phyloP scores from a whole-genome alignment of 1,140 invertebrate species.

The Zaprionus davidi region DNA sequence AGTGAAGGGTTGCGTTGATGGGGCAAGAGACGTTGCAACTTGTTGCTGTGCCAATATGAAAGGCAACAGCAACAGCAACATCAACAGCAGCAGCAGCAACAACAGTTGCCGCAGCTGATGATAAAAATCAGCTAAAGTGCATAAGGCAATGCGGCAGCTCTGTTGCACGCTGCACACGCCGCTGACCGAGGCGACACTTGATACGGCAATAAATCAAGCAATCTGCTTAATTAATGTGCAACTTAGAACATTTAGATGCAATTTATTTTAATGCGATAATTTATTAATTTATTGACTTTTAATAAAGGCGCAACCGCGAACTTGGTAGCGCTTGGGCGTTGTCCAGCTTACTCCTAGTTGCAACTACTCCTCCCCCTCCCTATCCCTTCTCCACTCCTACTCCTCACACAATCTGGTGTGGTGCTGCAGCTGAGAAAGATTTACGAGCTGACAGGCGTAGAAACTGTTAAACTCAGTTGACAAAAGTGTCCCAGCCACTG shows the following conservation, averaged over 20 bases:
- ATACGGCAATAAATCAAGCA: slow-evolving; percentile 84
- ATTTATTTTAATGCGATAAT: slow-evolving; percentile 84
- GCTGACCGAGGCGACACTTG: slow-evolving; percentile 71
- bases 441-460: slow-evolving; percentile 83
- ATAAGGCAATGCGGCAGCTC: slow-evolving; percentile 19
- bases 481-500: slow-evolving; percentile 68
- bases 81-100: slow-evolving; percentile 21
- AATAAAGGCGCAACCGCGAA: slow-evolving; percentile 55
- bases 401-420: not conserved
- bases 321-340: slow-evolving; percentile 38
- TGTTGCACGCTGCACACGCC: slow-evolving; percentile 6
- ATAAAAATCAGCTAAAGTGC: slow-evolving; percentile 71
- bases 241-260: slow-evolving; percentile 84
- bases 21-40: slow-evolving; percentile 27
- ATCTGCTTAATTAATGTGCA: slow-evolving; percentile 84
- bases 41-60: slow-evolving; percentile 41
- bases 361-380: not conserved
- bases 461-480: slow-evolving; percentile 82
- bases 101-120: slow-evolving; percentile 39
- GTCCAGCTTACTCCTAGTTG: not conserved
- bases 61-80: slow-evolving; percentile 25
- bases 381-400: not conserved
- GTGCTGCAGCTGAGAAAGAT: slow-evolving; percentile 44
- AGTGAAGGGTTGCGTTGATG: slow-evolving; percentile 7
- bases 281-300: slow-evolving; percentile 84